A percentile compares a stretch with the other conserved stretches of the same genome.
Conservation (phyloP, 2,888 invertebrate genomes). For the Xestia c-nigrum region DNA sequence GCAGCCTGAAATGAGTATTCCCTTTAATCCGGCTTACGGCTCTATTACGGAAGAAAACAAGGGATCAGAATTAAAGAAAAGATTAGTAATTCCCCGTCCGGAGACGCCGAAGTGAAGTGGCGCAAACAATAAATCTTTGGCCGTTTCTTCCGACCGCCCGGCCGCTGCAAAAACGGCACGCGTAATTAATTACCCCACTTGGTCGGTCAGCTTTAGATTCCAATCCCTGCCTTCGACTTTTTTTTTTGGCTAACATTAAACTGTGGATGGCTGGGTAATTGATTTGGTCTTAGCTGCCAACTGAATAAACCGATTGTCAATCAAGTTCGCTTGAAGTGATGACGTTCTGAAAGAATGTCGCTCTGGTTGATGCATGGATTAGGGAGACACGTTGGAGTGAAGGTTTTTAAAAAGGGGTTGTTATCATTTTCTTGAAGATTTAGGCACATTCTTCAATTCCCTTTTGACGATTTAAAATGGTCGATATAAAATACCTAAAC, state of each 20-base stretch:
- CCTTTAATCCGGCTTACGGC: conserved; percentile 82
- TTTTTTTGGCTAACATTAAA: conserved; percentile 80
- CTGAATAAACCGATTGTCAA: conserved; percentile 54
- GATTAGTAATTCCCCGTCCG: conserved; percentile 83
- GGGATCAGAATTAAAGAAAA: conserved; percentile 87
- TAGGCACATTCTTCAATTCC: not conserved
- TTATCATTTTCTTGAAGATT: not conserved
- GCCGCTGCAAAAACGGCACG: conserved; percentile 86
- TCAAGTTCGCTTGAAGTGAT: conserved; percentile 48
- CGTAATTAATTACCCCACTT: conserved; percentile 87
- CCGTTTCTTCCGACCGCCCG: conserved; percentile 78
- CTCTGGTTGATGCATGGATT: conserved; percentile 17
- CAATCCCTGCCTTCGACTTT: conserved; percentile 87
- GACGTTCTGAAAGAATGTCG: conserved; percentile 34
- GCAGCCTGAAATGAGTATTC: conserved; percentile 79
- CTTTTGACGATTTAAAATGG: not conserved
- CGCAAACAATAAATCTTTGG: conserved; percentile 86
- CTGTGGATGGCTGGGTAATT: conserved; percentile 76
- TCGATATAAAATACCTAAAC: not conserved
- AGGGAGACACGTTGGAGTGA: not conserved
- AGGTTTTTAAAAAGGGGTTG: not conserved
- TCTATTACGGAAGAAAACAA: conserved; percentile 85
- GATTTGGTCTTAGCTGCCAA: conserved; percentile 68
- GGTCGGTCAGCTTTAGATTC: conserved; percentile 82
- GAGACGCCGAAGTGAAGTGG: conserved; percentile 79